A percentile compares a stretch with the other conserved stretches of the same genome.
Evolutionary conservation across 2,888 invertebrate genomes (phyloP).

Genomic region (Stenurella melanura): DNA sequence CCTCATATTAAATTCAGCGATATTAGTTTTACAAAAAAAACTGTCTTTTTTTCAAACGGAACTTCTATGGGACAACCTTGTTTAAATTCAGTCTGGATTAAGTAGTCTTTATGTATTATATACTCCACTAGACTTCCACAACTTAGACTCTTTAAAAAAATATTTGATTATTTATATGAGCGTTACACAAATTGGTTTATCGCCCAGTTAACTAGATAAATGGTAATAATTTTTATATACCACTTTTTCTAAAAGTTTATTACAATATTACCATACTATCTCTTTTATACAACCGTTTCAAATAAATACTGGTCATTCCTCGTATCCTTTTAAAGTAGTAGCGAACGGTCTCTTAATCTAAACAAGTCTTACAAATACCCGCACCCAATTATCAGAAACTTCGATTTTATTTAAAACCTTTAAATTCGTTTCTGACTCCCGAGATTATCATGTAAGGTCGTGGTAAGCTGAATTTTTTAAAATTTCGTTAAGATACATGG

Average conservation of each 20-base stretch:
- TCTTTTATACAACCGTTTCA: not conserved
- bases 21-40: too few relatives aligned
- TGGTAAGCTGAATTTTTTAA: conserved; percentile 36
- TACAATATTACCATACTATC: too few relatives aligned
- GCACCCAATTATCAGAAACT: conserved; percentile 38
- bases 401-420: conserved; percentile 38
- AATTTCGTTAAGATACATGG: conserved; percentile 45
- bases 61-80: too few relatives aligned
- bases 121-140: too few relatives aligned
- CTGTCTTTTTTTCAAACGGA: too few relatives aligned
- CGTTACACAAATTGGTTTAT: not conserved
- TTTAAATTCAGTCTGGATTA: too few relatives aligned
- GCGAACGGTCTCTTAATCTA: conserved; percentile 33
- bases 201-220: too few relatives aligned
- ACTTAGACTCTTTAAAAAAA: too few relatives aligned
- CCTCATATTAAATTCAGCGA: too few relatives aligned
- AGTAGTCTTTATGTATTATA: too few relatives aligned
- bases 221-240: not conserved
- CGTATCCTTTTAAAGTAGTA: conserved; percentile 16
- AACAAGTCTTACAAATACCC: conserved; percentile 29
- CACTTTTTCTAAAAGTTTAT: not conserved
- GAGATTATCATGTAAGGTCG: conserved; percentile 39
- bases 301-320: not conserved
- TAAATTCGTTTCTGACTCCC: conserved; percentile 36
- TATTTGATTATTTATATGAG: not conserved